phyloP scores from a whole-genome alignment of 2,888 invertebrate genomes.

The Tachina lurida region DNA sequence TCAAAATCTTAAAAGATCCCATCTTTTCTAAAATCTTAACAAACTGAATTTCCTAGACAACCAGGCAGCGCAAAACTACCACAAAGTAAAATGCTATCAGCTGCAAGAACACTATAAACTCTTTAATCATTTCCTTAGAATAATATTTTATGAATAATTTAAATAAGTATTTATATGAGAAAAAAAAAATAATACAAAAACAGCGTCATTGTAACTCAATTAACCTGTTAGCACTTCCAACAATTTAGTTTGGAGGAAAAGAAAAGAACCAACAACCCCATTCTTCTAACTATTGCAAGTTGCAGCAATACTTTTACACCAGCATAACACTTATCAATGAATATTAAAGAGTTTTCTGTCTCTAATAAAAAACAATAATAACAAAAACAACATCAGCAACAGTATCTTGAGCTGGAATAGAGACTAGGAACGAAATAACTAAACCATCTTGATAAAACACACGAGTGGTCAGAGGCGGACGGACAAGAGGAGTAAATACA shows the following conservation, averaged over 20 bases:
- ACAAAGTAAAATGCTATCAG: not conserved
- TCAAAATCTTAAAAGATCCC: not conserved
- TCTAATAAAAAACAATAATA: slow-evolving; percentile 8
- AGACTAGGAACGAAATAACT: slow-evolving; percentile 69
- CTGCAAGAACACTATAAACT: not conserved
- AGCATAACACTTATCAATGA: slow-evolving; percentile 67
- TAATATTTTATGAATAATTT: slow-evolving; percentile 42
- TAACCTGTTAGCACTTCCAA: slow-evolving; percentile 69
- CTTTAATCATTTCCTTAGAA: slow-evolving; percentile 1
- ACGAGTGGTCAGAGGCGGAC: not conserved
- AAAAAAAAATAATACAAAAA: slow-evolving; percentile 16
- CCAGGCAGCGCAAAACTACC: slow-evolving; percentile 7
- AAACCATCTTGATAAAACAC: slow-evolving; percentile 67
- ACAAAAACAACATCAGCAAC: not conserved
- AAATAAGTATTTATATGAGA: slow-evolving; percentile 18
- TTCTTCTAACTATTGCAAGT: too few species aligned
- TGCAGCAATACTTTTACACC: not conserved
- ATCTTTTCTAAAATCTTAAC: not conserved
- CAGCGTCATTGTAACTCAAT: slow-evolving; percentile 64
- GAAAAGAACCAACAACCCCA: slow-evolving; percentile 26
- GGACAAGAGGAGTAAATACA: slow-evolving; percentile 11
- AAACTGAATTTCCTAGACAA: slow-evolving; percentile 24
- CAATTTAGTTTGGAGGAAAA: slow-evolving; percentile 37
- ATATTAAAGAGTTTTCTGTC: slow-evolving; percentile 58
- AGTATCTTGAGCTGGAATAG: not conserved